Evolutionary conservation across 2,797 vertebrate species (phyloP).

Genomic region (Decapterus maruadsi): DNA sequence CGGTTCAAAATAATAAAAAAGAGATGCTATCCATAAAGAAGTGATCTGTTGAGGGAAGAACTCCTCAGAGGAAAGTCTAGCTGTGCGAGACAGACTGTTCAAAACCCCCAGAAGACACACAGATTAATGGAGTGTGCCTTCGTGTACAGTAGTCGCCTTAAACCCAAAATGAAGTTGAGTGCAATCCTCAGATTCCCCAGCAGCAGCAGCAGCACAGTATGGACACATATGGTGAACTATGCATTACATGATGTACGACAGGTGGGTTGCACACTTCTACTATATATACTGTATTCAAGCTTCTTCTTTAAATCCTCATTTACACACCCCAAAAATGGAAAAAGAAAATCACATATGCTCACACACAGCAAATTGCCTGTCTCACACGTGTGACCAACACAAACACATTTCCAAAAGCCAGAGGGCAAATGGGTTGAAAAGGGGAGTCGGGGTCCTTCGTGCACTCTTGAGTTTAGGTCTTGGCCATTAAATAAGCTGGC

Average conservation of each 20-base stretch:
- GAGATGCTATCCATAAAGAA: slow-evolving; percentile 70
- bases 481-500: slow-evolving; percentile 84
- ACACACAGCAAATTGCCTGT: background rate
- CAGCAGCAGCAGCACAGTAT: background rate
- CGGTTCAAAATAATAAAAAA: slow-evolving; percentile 74
- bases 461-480: slow-evolving; percentile 74
- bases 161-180: slow-evolving; percentile 53
- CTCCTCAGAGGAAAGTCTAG: slow-evolving; percentile 59
- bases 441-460: slow-evolving; percentile 68
- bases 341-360: background rate
- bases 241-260: slow-evolving; percentile 31
- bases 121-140: slow-evolving; percentile 66
- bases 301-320: slow-evolving; percentile 9
- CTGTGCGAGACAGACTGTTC: slow-evolving; percentile 65
- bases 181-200: slow-evolving; percentile 30
- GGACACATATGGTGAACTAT: slow-evolving; percentile 29
- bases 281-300: slow-evolving; percentile 2
- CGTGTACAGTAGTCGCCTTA: slow-evolving; percentile 54
- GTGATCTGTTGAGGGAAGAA: slow-evolving; percentile 74
- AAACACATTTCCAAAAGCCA: slow-evolving; percentile 68
- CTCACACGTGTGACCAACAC: slow-evolving; percentile 42
- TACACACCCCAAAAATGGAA: slow-evolving; percentile 8
- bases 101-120: slow-evolving; percentile 51
- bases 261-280: background rate
- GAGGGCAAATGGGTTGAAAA: slow-evolving; percentile 71